Base-by-base conservation (phyloP, 1,140 invertebrate genomes). In the Phenacoccus solenopsis region DNA sequence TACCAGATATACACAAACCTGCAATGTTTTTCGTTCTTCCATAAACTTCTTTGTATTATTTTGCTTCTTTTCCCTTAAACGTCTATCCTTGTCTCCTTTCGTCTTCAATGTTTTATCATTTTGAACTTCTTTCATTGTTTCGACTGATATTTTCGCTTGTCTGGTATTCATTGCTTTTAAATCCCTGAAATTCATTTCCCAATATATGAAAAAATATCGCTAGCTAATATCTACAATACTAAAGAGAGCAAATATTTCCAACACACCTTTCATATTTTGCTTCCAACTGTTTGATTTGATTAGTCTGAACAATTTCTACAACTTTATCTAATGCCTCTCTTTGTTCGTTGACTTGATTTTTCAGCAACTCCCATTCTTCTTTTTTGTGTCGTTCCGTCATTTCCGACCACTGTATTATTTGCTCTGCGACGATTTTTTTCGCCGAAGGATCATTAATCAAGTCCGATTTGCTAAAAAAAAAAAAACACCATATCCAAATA, bases 41-140 rank as follows among this genome's bases (percentile, higher is more conserved):
- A 98, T 90, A 77, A 99, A 99, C 76, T 96, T 94, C 80, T 99
- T 99, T 20, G 95, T 96, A 78, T 99, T 99, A 77, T 98, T 98
- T 76, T 98, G 94, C 76, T 98, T 97, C 75, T 98, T 93, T 79
- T 99, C 97, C 72, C 94, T 84, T 21, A 95, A 79, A 30, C 90
- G 84, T 72, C 96, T 84, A 76, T 99, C 98, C 76, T 96, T 93
- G 76, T 99, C 98, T 22, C 94, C 93, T 76, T 98, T 96, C 59
- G 96, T 98, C 79, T 96, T 93, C 25, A 99, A 82, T 0, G 93
- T 96, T 79, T 98, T 98, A 78, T 99, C 97, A 78, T 90, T 94
- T 76, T 88, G 86, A 1, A 98, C 93, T 78, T 96, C 93, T 80
- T 94, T 94, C 74, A 90, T 93, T 20, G 96, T 98, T 76, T 99